Percentiles rank a stretch among this genome's conserved stretches.
These are phyloP conservation scores for Hoplostethus atlanticus DNA, from an alignment of 2,797 vertebrate species.

Conservation along the genomic window DNA sequence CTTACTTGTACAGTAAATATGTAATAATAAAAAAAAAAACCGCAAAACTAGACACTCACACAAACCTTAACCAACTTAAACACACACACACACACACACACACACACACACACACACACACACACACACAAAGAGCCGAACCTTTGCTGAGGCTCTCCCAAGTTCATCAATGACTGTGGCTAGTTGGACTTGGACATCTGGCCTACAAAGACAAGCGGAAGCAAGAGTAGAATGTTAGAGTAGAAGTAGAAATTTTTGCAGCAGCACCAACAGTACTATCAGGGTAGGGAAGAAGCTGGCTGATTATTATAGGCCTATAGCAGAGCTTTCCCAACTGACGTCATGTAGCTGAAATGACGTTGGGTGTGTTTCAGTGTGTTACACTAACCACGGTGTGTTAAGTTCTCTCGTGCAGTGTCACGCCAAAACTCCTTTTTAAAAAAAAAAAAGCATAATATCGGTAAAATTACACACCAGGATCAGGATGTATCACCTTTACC, in stretches of 20 bases:
- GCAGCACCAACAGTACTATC: not conserved
- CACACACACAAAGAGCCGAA: conserved; percentile 49
- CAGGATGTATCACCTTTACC: too few relatives aligned
- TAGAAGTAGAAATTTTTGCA: too few relatives aligned
- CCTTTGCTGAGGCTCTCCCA: conserved; percentile 92
- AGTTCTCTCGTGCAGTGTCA: not conserved
- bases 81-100: not conserved
- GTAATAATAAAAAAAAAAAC: not conserved
- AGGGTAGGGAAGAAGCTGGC: not conserved
- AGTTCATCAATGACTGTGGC: conserved; percentile 90
- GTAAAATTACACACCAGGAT: too few relatives aligned
- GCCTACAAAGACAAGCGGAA: conserved; percentile 74
- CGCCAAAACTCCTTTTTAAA: too few relatives aligned
- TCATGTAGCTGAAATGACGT: conserved; percentile 8
- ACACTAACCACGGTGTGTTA: not conserved
- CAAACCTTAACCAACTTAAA: not conserved
- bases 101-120: not conserved
- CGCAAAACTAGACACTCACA: not conserved
- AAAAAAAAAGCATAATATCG: too few relatives aligned
- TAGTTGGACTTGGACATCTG: conserved; percentile 86
- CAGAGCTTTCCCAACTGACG: conserved; percentile 9
- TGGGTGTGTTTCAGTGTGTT: not conserved
- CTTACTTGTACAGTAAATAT: too few relatives aligned
- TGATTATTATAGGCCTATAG: not conserved
- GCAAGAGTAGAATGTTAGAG: not conserved